Conservation (phyloP, 2,888 invertebrate species). For the Drosophila mimetica region DNA sequence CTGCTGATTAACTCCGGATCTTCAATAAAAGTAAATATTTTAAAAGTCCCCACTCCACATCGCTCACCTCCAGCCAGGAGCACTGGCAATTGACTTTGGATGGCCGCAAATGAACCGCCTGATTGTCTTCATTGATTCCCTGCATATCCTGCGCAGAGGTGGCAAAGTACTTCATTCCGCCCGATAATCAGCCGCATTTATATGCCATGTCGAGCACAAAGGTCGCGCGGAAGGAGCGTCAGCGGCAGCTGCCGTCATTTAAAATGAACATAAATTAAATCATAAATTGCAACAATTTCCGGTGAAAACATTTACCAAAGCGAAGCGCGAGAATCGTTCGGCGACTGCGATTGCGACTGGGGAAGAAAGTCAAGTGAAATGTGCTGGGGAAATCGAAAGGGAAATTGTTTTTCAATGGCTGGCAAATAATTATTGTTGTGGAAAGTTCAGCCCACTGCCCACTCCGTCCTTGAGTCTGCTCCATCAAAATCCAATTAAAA, state of each 20-base stretch:
- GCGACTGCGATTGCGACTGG: conserved; percentile 7
- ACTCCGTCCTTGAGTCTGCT: conserved; percentile 2
- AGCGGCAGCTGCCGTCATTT: conserved; percentile 48
- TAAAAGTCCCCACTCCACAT: background rate
- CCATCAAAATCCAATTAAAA: conserved; percentile 62
- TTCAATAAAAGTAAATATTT: conserved; percentile 1
- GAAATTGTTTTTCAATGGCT: conserved; percentile 75
- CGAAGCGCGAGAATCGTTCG: conserved; percentile 21
- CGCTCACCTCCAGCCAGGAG: background rate
- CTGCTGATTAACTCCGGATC: background rate
- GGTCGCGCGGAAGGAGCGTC: conserved; percentile 37
- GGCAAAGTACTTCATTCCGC: conserved; percentile 26
- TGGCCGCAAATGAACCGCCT: conserved; percentile 51
- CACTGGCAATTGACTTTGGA: conserved; percentile 44
- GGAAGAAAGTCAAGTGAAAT: conserved; percentile 43
- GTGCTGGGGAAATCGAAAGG: conserved; percentile 73
- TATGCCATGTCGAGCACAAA: conserved; percentile 59
- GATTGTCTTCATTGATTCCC: conserved; percentile 56
- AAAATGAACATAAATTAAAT: conserved; percentile 77
- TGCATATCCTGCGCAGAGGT: conserved; percentile 26
- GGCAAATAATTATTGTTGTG: conserved; percentile 73
- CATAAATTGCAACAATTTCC: conserved; percentile 78
- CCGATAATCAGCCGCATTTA: conserved; percentile 73
- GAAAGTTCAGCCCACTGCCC: conserved; percentile 25
- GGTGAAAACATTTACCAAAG: conserved; percentile 52